These are phyloP conservation scores for Papilio protenor DNA, from an alignment of 2,888 invertebrate species.

Conservation along the genomic window DNA sequence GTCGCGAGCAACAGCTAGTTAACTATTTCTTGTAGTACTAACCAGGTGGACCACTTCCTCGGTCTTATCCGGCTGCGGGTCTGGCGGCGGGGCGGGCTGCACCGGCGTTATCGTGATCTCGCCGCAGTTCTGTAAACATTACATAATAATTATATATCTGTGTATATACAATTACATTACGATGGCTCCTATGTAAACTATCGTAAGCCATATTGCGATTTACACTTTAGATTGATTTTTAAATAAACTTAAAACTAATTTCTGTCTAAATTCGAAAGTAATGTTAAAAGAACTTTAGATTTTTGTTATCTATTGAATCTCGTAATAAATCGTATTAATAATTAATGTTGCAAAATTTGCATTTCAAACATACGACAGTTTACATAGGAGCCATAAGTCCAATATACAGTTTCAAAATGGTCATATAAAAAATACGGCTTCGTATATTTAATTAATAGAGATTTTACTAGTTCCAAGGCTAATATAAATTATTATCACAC, in stretches of 20 bases:
- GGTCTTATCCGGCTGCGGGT: conserved; percentile 67
- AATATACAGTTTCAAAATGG: neutral
- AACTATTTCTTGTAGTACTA: conserved; percentile 49
- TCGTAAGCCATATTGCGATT: too few species aligned
- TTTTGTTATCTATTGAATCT: too few species aligned
- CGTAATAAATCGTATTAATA: too few species aligned
- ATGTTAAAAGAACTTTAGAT: neutral
- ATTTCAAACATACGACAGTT: too few species aligned
- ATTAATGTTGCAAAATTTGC: too few species aligned
- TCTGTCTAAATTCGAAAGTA: neutral
- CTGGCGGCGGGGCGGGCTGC: conserved; percentile 73
- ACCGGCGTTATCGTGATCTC: conserved; percentile 86
- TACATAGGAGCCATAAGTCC: too few species aligned
- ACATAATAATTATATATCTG: conserved; percentile 12
- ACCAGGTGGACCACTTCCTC: conserved; percentile 80
- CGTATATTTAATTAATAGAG: neutral
- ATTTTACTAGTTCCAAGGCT: conserved; percentile 41
- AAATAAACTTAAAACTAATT: neutral
- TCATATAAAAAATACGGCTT: neutral
- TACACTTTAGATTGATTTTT: too few species aligned
- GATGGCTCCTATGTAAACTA: neutral
- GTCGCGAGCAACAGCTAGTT: too few species aligned
- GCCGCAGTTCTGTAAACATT: conserved; percentile 78
- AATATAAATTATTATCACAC: conserved; percentile 10
- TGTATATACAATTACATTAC: neutral